phyloP scores from a whole-genome alignment of 2,888 invertebrate species.

The Ormia ochracea region DNA sequence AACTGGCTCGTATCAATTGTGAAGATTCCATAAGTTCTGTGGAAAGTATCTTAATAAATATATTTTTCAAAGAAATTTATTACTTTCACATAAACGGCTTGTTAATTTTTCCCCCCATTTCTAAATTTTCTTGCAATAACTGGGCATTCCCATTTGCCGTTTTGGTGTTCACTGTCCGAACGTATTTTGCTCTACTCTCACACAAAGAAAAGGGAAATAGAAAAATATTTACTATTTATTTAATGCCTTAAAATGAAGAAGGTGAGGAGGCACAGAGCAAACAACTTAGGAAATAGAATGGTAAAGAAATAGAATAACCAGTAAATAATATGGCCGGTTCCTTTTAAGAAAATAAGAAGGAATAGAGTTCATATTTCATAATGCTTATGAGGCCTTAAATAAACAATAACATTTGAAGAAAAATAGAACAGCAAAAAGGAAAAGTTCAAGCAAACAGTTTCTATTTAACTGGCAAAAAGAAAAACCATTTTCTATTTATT shows the following conservation, averaged over 20 bases:
- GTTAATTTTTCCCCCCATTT: no score
- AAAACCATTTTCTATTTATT: neutral
- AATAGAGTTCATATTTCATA: neutral
- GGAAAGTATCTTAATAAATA: no score
- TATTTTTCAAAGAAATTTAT: no score
- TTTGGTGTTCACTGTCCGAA: conserved; percentile 8
- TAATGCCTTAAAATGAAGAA: conserved; percentile 23
- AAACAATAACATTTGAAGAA: neutral
- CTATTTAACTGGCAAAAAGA: neutral
- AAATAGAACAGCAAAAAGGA: neutral
- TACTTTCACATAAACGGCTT: no score
- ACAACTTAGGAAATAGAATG: conserved; percentile 1
- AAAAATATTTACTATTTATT: conserved; percentile 47
- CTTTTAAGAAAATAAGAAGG: neutral
- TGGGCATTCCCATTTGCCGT: no score
- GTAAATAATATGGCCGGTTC: conserved; percentile 7
- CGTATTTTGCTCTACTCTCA: conserved; percentile 35
- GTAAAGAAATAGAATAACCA: neutral
- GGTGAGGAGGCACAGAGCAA: neutral
- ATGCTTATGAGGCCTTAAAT: conserved; percentile 22
- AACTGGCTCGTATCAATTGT: no score
- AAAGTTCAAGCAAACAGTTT: conserved; percentile 3
- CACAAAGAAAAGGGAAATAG: no score
- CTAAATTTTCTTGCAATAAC: no score
- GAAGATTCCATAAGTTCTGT: no score